Evolutionary conservation across 1,140 invertebrate species (phyloP), one percentile per base, ranked within the genome.

Genomic region (Lamellibrachia luymesi): DNA sequence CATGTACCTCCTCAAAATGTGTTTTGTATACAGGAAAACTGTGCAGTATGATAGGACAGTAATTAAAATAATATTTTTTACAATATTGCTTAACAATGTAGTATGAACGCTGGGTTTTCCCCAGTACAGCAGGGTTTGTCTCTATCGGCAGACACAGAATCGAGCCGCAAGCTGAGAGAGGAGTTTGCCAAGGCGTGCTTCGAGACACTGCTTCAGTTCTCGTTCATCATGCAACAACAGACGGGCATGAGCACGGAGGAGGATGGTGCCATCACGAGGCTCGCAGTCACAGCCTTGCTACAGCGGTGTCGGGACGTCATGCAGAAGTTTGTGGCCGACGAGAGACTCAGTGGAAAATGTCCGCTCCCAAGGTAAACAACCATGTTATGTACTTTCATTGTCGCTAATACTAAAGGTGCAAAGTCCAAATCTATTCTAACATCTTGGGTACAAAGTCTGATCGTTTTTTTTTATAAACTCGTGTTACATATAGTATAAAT

Each of bases 181-280:
- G 98, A 99, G 95, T 99, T 99, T 97, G 98, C 99, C 49, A 98
- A 99, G 95, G 98, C 98, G 0, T 99, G 99, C 95, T 99, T 99
- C 95, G 98, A 99, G 96, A 99, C 99, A 1, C 97, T 99, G 49
- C 97, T 99, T 22, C 98, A 99, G 96, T 99, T 99, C 97, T 99
- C 98, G 1, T 97, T 97, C 94, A 95, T 97, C 90, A 94, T 52
- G 94, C 95, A 98, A 93, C 97, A 97, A 51, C 97, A 97, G 51
- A 98, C 80, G 13, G 64, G 52, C 92, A 22, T 17, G 92, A 91
- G 93, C 92, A 93, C 91, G 51, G 94, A 93, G 0, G 94, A 96
- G 89, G 95, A 96, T 93, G 96, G 96, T 90, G 95, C 98, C 92
- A 98, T 98, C 52, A 98, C 98, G 2, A 97, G 98, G 93, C 96